Conservation (phyloP, 2,797 vertebrate genomes). For the Manis pentadactyla region DNA sequence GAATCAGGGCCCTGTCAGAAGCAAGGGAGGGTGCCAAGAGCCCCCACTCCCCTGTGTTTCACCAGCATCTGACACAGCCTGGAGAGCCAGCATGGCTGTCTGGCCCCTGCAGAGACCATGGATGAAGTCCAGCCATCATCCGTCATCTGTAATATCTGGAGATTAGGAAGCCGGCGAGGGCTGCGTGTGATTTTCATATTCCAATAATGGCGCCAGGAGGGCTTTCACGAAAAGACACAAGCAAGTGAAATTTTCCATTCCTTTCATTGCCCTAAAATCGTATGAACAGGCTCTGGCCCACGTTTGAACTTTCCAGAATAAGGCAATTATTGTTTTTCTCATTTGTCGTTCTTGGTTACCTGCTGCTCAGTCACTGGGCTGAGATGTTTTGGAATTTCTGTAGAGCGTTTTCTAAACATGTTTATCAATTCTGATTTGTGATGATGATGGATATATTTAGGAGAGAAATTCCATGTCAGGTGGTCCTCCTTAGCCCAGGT, state of each 20-base stretch:
- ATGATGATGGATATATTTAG: background rate
- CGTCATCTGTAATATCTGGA: background rate
- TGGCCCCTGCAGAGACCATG: background rate
- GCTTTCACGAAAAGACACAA: background rate
- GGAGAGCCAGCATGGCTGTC: background rate
- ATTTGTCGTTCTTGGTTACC: slow-evolving; percentile 60
- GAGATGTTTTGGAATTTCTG: slow-evolving; percentile 26
- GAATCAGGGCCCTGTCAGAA: background rate
- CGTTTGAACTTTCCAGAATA: slow-evolving; percentile 52
- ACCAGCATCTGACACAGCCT: background rate
- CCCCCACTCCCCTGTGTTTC: background rate
- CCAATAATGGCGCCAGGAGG: background rate
- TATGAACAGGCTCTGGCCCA: slow-evolving; percentile 7
- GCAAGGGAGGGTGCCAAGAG: background rate
- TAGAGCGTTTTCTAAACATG: background rate
- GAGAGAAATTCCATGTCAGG: background rate
- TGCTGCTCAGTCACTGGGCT: background rate
- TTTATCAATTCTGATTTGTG: background rate
- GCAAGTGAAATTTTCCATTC: slow-evolving; percentile 26
- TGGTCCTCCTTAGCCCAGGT: background rate
- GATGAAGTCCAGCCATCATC: background rate
- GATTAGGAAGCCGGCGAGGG: background rate
- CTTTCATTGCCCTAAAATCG: background rate
- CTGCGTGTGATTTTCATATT: background rate
- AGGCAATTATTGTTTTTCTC: slow-evolving; percentile 17